A percentile compares a stretch with the other conserved stretches of the same genome.
phyloP scores from a whole-genome alignment of 2,888 invertebrate species.

The Microdon myrmicae region DNA sequence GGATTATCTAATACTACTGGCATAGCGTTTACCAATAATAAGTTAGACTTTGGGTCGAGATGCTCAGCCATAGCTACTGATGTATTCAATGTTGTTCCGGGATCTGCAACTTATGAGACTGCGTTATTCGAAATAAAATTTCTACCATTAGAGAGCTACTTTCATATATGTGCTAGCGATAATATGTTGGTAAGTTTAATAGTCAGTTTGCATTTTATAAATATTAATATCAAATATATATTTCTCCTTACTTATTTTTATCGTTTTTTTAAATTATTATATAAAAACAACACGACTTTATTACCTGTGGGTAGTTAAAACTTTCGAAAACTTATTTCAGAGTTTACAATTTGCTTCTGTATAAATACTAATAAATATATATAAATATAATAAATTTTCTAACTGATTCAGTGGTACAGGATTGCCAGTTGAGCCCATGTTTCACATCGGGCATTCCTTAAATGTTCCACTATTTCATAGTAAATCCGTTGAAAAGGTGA shows the following conservation, averaged over 20 bases:
- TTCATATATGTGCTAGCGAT: constrained; percentile 71
- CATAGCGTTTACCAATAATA: constrained; percentile 77
- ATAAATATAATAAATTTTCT: too few relatives aligned
- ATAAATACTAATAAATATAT: too few relatives aligned
- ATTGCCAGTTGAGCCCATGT: too few relatives aligned
- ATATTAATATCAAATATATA: too few relatives aligned
- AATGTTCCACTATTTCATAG: too few relatives aligned
- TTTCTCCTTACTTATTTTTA: too few relatives aligned
- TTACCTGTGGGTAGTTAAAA: neutral
- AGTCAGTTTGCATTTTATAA: neutral
- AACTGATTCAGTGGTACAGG: too few relatives aligned
- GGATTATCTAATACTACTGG: constrained; percentile 75
- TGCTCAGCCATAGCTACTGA: constrained; percentile 68
- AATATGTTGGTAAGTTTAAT: constrained; percentile 58
- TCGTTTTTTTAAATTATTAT: constrained; percentile 1
- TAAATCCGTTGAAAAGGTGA: too few relatives aligned
- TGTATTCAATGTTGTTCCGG: constrained; percentile 68
- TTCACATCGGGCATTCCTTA: too few relatives aligned
- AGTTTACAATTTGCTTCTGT: too few relatives aligned
- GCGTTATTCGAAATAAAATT: constrained; percentile 70
- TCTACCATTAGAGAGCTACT: constrained; percentile 65
- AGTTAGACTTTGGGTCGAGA: constrained; percentile 69
- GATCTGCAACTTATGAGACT: constrained; percentile 66
- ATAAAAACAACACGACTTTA: neutral
- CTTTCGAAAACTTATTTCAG: constrained; percentile 8